A percentile compares a stretch with the other conserved stretches of the same genome.
Conservation (phyloP, 2,797 vertebrate genomes). For the Urosaurus nigricauda region DNA sequence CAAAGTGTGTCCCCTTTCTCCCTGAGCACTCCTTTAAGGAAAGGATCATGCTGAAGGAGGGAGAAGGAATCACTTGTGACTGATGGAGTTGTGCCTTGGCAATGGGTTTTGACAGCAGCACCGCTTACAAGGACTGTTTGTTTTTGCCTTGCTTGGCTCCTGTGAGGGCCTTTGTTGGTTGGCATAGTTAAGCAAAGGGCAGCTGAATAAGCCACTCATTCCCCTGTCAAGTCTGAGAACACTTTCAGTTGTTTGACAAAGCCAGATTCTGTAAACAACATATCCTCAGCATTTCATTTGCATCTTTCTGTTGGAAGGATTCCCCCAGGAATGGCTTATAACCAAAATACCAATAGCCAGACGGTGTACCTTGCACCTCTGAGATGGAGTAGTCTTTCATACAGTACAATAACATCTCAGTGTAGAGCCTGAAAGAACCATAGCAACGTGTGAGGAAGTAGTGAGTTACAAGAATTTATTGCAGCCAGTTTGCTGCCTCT, state of each 20-base stretch:
- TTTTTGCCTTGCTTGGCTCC: constrained; percentile 11
- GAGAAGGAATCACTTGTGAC: constrained; percentile 28
- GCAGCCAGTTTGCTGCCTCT: neutral
- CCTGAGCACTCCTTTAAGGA: neutral
- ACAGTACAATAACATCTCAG: neutral
- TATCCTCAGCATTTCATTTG: constrained; percentile 2
- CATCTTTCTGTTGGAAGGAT: constrained; percentile 20
- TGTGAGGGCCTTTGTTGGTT: constrained; percentile 7
- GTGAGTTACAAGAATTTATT: neutral
- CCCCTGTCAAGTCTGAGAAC: constrained; percentile 5
- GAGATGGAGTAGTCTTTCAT: neutral
- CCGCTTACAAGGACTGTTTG: constrained; percentile 22
- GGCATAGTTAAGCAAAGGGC: neutral
- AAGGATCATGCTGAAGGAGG: neutral
- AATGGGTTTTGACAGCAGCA: neutral
- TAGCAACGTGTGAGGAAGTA: neutral
- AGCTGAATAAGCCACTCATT: constrained; percentile 18
- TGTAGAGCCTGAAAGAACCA: neutral
- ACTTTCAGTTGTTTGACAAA: constrained; percentile 12
- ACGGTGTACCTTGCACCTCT: neutral
- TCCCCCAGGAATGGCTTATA: constrained; percentile 31
- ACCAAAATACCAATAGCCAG: neutral
- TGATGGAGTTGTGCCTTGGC: constrained; percentile 1
- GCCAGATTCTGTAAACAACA: neutral
- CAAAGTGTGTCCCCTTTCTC: neutral